Evolutionary conservation across 2,113 vertebrate species (phyloP).

Genomic region (Colinus virginianus): DNA sequence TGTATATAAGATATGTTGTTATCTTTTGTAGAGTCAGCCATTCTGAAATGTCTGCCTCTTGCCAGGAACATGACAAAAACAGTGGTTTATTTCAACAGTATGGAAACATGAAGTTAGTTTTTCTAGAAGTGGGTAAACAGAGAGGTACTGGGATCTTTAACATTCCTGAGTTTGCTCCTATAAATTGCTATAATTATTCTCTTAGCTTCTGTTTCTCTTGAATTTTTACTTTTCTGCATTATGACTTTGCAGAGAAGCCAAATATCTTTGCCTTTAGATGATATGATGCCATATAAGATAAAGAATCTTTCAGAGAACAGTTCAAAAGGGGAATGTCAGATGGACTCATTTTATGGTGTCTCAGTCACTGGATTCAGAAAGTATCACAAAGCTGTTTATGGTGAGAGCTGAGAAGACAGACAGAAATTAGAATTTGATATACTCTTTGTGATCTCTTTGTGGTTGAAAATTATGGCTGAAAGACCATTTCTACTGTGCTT

Average conservation of each 20-base stretch:
- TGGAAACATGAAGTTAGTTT: not conserved
- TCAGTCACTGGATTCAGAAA: not conserved
- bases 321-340: not conserved
- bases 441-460: not conserved
- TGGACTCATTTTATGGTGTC: not conserved
- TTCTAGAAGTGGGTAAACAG: not conserved
- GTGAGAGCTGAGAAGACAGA: not conserved
- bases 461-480: not conserved
- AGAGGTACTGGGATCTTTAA: not conserved
- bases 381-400: not conserved
- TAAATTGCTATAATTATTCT: not conserved
- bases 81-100: not conserved
- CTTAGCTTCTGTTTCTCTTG: not conserved
- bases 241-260: not conserved
- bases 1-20: not conserved
- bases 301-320: not conserved
- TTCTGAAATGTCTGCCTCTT: not conserved
- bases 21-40: not conserved
- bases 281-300: not conserved
- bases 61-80: not conserved
- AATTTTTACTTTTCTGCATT: not conserved
- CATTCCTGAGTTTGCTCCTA: not conserved
- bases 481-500: not conserved
- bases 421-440: not conserved
- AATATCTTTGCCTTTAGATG: not conserved